Base-by-base conservation (phyloP, 2,797 vertebrate species). In the Cyprinodon diabolis region DNA sequence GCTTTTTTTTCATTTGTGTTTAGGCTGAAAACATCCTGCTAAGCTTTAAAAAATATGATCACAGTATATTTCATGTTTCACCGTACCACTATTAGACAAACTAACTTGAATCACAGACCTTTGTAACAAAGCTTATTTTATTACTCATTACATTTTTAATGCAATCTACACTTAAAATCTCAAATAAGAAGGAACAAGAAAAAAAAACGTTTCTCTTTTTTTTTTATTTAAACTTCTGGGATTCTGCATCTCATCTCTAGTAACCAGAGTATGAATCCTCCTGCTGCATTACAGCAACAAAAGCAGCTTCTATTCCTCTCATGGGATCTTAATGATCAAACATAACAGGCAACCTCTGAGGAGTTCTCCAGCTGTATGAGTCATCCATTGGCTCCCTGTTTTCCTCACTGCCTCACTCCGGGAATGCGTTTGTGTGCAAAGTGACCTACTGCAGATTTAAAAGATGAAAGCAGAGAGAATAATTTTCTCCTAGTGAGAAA, bases 291-390 rank as follows among this genome's bases (percentile, higher is more conserved):
- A 75, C 1, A 73, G 66, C 60, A 48, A 73, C 49, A 74, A 40
- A 83, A 81, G 73, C 78, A 82, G 48, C 49, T 6, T 7, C 4
- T n/a, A 48, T 3, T 56, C 11, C 19, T 83, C 86, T 83, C 76
- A 12, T 30, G 86, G 66, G 90, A 83, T 66, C 14, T 57, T 25
- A 55, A 79, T 76, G 79, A 91, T 89, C 80, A 88, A 91, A 91
- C 86, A 90, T 69, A 87, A 74, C 80, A 75, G 74, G 1, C 3
- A 47, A 84, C 77, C 87, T 85, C 84, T 8, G 10, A 86, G 86
- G 88, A 81, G 75, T 81, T 79, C 35, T 80, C 48, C 68, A 71
- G 62, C 72, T 83, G 62, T 68, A 47, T 89, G 89, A 91, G 69
- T 87, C 89, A 85, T 80, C 71, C 71, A 56, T 21, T 52, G 57